Percentiles rank a stretch among this genome's conserved stretches.
Evolutionary conservation across 2,797 vertebrate genomes (phyloP).

Genomic region (Nannoperca australis): DNA sequence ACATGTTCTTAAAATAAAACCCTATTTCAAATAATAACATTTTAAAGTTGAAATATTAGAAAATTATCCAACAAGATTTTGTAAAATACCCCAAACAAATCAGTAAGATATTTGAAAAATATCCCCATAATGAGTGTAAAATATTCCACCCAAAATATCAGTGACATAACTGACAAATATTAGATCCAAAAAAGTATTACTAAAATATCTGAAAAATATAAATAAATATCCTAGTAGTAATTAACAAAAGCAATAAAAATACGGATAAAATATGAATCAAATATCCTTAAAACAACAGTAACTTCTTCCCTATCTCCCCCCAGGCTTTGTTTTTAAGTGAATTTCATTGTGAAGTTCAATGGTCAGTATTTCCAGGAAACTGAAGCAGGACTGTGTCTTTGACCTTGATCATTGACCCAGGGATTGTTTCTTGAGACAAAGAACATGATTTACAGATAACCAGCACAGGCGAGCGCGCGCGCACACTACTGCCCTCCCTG

Average conservation of each 20-base stretch:
- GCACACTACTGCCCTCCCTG: slow-evolving; percentile 22
- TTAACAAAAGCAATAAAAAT: too few species aligned
- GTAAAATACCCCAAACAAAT: background rate
- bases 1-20: background rate
- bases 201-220: background rate
- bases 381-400: slow-evolving; percentile 26
- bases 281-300: background rate
- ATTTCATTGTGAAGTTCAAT: slow-evolving; percentile 5
- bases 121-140: too few species aligned
- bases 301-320: background rate
- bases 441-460: slow-evolving; percentile 64
- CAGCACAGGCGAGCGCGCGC: slow-evolving; percentile 6
- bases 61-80: too few species aligned
- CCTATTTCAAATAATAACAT: background rate
- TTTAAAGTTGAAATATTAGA: background rate
- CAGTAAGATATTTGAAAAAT: background rate
- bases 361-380: slow-evolving; percentile 39
- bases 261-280: background rate
- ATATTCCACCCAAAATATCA: background rate
- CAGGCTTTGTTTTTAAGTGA: slow-evolving; percentile 7
- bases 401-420: slow-evolving; percentile 67
- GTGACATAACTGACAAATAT: background rate
- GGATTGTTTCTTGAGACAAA: slow-evolving; percentile 57
- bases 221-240: too few species aligned
- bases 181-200: background rate